Evolutionary conservation across 1,140 invertebrate species (phyloP).

Genomic region (Micrasema minimum): DNA sequence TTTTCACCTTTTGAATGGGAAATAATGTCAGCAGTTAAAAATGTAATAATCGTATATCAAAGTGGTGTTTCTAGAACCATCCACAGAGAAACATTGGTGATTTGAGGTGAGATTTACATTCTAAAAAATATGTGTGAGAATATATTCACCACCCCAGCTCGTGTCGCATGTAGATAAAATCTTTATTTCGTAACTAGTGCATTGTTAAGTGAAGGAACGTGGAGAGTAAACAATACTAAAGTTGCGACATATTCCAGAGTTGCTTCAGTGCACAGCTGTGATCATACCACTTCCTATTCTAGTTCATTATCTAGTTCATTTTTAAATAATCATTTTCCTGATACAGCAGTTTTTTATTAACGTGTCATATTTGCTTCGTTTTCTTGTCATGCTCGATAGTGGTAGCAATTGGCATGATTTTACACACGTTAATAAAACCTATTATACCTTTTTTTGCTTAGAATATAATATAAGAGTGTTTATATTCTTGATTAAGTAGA

Average conservation of each 20-base stretch:
- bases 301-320: background rate
- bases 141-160: conserved; percentile 9
- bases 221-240: background rate
- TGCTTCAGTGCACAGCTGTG: background rate
- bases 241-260: conserved; percentile 10
- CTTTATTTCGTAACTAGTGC: conserved; percentile 25
- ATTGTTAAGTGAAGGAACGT: conserved; percentile 12
- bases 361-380: background rate
- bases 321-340: background rate
- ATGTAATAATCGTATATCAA: conserved; percentile 1
- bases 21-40: background rate
- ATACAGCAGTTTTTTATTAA: background rate
- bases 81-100: background rate
- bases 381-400: background rate
- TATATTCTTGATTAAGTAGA: background rate
- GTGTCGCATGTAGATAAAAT: conserved; percentile 23
- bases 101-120: conserved; percentile 1
- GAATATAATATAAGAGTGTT: background rate
- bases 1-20: background rate
- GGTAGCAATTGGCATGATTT: background rate
- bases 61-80: background rate
- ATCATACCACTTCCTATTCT: conserved; percentile 1
- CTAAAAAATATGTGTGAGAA: conserved; percentile 29
- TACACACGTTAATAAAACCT: background rate
- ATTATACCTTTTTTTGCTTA: background rate